Percentiles rank a stretch among this genome's conserved stretches.
Conservation (phyloP, 2,797 vertebrate genomes). For the Chanos chanos region DNA sequence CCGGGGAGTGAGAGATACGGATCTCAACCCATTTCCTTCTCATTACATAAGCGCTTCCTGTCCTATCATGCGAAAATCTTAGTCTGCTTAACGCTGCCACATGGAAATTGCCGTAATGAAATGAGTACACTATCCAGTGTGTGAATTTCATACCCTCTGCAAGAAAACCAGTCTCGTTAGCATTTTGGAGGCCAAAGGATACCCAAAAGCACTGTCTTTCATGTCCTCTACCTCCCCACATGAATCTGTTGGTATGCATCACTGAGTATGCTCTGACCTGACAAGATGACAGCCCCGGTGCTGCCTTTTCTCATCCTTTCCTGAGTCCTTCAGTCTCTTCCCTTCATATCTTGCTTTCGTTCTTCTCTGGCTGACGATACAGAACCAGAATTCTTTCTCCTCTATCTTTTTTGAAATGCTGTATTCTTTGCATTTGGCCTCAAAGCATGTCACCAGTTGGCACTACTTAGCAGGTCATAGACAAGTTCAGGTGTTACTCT, state of each 20-base stretch:
- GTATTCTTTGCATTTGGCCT: constrained; percentile 13
- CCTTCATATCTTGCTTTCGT: background rate
- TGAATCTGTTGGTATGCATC: constrained; percentile 44
- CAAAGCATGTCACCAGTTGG: too few relatives aligned
- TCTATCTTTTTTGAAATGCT: background rate
- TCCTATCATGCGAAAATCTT: background rate
- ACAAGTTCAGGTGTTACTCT: too few relatives aligned
- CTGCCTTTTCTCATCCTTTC: background rate
- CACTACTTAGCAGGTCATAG: too few relatives aligned
- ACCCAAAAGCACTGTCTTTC: constrained; percentile 23
- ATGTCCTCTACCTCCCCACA: constrained; percentile 29
- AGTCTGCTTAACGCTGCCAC: background rate
- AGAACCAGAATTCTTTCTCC: background rate
- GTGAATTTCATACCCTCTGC: background rate
- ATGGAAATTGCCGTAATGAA: background rate
- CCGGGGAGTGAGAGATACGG: too few relatives aligned
- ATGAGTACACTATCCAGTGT: background rate
- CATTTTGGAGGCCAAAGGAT: constrained; percentile 22
- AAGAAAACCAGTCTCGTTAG: background rate
- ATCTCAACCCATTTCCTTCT: too few relatives aligned
- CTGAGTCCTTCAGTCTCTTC: background rate
- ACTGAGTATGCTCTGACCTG: constrained; percentile 43
- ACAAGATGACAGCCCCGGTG: constrained; percentile 42
- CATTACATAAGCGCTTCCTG: too few relatives aligned
- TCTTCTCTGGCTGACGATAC: constrained; percentile 6